Conservation (phyloP, 2,888 invertebrate genomes). For the Slavum lentiscoides region DNA sequence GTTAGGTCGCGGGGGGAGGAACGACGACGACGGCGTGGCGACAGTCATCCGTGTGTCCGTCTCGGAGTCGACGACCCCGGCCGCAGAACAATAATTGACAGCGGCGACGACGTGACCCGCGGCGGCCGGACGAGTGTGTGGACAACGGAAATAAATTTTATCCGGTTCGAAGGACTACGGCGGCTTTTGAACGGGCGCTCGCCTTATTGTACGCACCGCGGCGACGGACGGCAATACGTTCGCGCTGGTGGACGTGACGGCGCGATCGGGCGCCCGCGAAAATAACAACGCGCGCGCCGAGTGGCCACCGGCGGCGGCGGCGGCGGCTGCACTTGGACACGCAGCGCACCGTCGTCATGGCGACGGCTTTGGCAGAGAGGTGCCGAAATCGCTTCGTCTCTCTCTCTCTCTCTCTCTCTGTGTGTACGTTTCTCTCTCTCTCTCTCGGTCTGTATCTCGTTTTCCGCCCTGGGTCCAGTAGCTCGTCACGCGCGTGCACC, state of each 20-base stretch:
- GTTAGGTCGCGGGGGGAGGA: not conserved
- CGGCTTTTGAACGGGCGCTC: no score
- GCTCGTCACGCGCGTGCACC: conserved; percentile 46
- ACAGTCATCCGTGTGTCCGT: not conserved
- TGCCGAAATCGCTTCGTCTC: conserved; percentile 28
- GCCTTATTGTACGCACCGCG: no score
- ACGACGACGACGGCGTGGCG: not conserved
- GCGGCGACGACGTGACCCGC: not conserved
- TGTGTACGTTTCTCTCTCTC: no score
- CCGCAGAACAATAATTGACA: conserved; percentile 28
- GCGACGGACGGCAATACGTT: no score
- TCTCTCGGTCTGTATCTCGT: conserved; percentile 7
- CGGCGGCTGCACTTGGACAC: not conserved
- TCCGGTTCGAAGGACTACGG: no score
- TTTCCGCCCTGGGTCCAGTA: conserved; percentile 43
- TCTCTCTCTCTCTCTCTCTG: no score
- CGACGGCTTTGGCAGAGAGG: conserved; percentile 34
- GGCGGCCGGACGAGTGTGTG: not conserved
- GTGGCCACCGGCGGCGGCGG: not conserved
- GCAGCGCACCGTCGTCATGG: conserved; percentile 25
- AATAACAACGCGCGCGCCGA: no score
- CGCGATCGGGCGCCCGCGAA: no score
- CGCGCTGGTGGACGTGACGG: no score
- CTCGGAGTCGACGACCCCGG: not conserved
- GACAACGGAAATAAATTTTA: no score